phyloP scores from a whole-genome alignment of 2,797 vertebrate genomes.

The Acrossocheilus wenchowensis region DNA sequence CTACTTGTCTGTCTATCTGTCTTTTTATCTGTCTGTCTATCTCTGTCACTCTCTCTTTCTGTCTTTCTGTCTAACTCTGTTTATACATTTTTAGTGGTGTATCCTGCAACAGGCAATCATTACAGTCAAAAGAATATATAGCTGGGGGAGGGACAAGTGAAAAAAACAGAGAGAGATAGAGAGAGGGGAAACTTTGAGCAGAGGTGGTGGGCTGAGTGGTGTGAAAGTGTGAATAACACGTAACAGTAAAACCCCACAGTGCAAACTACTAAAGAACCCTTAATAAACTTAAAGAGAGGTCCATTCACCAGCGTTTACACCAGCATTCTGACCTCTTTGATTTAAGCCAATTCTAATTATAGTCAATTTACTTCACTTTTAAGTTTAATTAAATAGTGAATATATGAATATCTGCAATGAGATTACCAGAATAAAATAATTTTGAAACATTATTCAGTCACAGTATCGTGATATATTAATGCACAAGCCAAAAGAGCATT shows the following conservation, averaged over 20 bases:
- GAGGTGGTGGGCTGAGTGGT: constrained; percentile 25
- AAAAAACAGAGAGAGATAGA: background rate
- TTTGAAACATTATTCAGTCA: background rate
- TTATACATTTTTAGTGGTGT: background rate
- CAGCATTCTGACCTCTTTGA: background rate
- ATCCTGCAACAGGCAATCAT: constrained; percentile 15
- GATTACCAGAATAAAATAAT: background rate
- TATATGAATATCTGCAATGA: background rate
- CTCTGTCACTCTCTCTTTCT: background rate
- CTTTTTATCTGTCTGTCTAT: background rate
- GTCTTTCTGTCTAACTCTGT: background rate
- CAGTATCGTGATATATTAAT: constrained; percentile 4
- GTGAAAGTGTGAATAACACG: constrained; percentile 16
- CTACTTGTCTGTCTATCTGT: background rate
- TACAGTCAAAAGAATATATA: background rate
- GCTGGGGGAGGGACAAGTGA: background rate
- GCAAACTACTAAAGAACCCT: constrained; percentile 10
- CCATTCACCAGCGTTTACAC: background rate
- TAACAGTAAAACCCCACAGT: constrained; percentile 20
- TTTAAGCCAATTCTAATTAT: background rate
- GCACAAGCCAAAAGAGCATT: background rate
- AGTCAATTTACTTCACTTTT: background rate
- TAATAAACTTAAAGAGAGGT: background rate
- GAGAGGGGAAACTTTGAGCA: background rate
- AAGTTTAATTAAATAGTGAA: background rate